A percentile compares a stretch with the other conserved stretches of the same genome.
Evolutionary conservation across 2,888 invertebrate genomes (phyloP).

Genomic region (Conomelus anceps): DNA sequence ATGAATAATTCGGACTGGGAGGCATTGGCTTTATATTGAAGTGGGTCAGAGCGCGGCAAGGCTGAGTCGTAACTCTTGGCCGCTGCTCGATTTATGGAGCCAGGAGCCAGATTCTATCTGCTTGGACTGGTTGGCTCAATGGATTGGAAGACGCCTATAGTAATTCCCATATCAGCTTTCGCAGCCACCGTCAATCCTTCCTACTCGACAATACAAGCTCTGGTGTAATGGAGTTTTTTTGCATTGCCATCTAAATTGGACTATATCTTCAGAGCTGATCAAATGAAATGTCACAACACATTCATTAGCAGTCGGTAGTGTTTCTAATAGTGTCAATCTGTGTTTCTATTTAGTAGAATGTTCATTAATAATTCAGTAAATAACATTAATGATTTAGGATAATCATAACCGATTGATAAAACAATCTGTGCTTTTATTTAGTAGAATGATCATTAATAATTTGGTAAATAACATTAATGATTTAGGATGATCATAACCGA

Average conservation of each 20-base stretch:
- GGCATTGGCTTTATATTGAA: neutral
- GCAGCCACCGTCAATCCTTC: neutral
- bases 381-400: no score
- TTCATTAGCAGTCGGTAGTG: no score
- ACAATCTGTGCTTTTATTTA: no score
- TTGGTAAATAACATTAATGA: no score
- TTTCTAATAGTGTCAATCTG: no score
- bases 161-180: conserved; percentile 25
- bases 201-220: neutral
- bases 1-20: neutral
- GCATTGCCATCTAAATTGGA: neutral
- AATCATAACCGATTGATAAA: no score
- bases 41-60: neutral
- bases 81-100: neutral
- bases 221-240: neutral
- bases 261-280: no score
- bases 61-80: neutral
- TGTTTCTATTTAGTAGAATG: no score
- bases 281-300: no score
- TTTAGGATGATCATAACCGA: no score
- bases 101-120: neutral
- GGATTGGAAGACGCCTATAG: conserved; percentile 22
- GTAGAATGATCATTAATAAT: no score
- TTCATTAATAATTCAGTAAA: no score
- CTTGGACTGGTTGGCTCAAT: conserved; percentile 12